phyloP scores from a whole-genome alignment of 2,797 vertebrate genomes.

The Tapera naevia region DNA sequence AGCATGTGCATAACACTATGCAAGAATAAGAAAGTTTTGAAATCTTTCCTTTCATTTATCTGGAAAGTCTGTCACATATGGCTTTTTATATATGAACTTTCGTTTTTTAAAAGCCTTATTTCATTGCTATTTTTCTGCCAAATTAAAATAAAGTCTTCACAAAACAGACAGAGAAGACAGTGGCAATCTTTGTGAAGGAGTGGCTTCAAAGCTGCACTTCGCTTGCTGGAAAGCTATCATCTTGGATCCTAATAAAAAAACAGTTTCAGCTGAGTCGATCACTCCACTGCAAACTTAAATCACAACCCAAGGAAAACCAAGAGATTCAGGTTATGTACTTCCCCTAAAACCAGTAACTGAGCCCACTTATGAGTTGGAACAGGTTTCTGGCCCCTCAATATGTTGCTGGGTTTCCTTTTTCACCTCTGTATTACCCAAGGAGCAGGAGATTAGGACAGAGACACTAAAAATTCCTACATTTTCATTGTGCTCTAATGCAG shows the following conservation, averaged over 20 bases:
- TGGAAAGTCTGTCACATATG: not conserved
- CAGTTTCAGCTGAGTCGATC: not conserved
- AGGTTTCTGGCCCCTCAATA: not conserved
- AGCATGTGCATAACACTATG: not conserved
- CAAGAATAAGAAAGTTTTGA: not conserved
- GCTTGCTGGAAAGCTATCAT: not conserved
- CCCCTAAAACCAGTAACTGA: not conserved
- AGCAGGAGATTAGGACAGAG: not conserved
- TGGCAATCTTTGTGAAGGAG: not conserved
- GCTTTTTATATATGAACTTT: not conserved
- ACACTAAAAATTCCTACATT: not conserved
- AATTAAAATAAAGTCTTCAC: not conserved
- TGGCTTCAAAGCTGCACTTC: not conserved
- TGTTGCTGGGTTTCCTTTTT: not conserved
- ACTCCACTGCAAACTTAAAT: not conserved
- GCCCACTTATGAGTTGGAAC: not conserved
- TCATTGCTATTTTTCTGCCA: not conserved
- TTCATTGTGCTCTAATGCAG: not conserved
- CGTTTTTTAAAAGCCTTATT: not conserved
- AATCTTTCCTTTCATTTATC: not conserved
- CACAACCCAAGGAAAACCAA: not conserved
- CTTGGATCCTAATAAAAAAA: not conserved
- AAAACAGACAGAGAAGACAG: not conserved
- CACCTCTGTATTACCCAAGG: not conserved
- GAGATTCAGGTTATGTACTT: not conserved